phyloP scores from a whole-genome alignment of 2,113 vertebrate genomes.

The Enhydra lutris region DNA sequence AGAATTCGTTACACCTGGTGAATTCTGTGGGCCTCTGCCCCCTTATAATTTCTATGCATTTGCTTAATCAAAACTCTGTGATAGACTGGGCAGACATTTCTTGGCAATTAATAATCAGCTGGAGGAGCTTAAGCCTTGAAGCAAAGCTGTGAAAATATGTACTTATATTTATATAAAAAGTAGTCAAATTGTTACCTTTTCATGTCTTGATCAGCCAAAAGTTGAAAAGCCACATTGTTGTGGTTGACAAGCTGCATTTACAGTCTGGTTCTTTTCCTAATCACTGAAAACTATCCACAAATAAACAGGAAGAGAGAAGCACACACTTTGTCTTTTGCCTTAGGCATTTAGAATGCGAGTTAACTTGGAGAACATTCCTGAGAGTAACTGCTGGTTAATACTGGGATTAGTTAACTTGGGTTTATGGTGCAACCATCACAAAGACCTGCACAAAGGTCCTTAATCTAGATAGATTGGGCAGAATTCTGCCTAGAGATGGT shows the following conservation, averaged over 20 bases:
- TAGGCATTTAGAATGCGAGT: neutral
- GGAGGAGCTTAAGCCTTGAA: slow-evolving; percentile 23
- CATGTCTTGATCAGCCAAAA: neutral
- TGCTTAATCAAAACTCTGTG: slow-evolving; percentile 59
- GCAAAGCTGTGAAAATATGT: slow-evolving; percentile 62
- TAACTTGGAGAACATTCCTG: neutral
- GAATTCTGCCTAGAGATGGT: neutral
- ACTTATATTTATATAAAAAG: slow-evolving; percentile 53
- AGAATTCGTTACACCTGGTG: slow-evolving; percentile 44
- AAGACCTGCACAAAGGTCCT: neutral
- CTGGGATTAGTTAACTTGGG: neutral
- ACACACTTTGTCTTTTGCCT: neutral
- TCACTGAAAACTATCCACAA: slow-evolving; percentile 3
- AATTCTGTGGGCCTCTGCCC: neutral
- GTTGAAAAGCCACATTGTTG: slow-evolving; percentile 18
- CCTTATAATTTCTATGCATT: slow-evolving; percentile 13
- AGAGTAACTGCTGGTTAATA: neutral
- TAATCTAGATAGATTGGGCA: neutral
- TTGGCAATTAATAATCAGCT: slow-evolving; percentile 53
- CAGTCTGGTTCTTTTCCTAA: neutral
- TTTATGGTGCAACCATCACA: neutral
- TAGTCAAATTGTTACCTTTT: slow-evolving; percentile 25
- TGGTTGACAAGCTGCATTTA: slow-evolving; percentile 7
- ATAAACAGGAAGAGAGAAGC: slow-evolving; percentile 9
- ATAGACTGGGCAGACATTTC: slow-evolving; percentile 52